Evolutionary conservation across 2,797 vertebrate species (phyloP), one percentile per base, ranked within the genome.

Genomic region (Pseudocheirus occidentalis): DNA sequence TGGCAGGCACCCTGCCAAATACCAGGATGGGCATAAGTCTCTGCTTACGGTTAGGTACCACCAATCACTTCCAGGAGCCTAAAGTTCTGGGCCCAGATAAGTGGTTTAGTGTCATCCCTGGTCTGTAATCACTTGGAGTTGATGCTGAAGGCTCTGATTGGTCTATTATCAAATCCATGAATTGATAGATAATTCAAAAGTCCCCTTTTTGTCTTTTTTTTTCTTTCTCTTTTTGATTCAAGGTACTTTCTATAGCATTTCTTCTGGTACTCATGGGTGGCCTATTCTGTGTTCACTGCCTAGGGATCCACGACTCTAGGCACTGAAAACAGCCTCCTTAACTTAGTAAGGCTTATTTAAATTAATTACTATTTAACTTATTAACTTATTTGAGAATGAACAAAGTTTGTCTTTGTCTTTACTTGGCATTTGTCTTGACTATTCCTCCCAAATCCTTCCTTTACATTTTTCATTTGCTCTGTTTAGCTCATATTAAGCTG

Each of bases 61-160:
- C 96, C 96, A 98, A 87, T 97, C 99, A 0, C 55, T 55, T 28
- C 18, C 95, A 0, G 98, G 98, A 59, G 97, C 91, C 5, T 93
- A 93, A 50, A 99, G 99, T 50, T 98, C 95, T 99, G 99, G 99
- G 99, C 99, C 0, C 99, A 99, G 97, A 56, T 92, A 0, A 99
- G 98, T 0, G 99, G 99, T 54, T 97, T 99, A 18, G 98, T 99
- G 98, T 99, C 99, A 0, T 99, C 93, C 0, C 4, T 14, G 31
- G 93, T 96, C 62, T 95, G 53, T 0, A 96, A 95, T 55, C 59
- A 92, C 13, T 90, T 98, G 14, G 93, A 97, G 54, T 89, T 93
- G 0, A 90, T 96, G 81, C 57, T 97, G 93, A 93, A 31, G 0
- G 56, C 93, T 0, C 87, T 96, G 59, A 97, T 52, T 3, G 34